Percentiles rank a stretch among this genome's conserved stretches.
phyloP scores from a whole-genome alignment of 2,113 vertebrate genomes.

The Heliornis fulica region DNA sequence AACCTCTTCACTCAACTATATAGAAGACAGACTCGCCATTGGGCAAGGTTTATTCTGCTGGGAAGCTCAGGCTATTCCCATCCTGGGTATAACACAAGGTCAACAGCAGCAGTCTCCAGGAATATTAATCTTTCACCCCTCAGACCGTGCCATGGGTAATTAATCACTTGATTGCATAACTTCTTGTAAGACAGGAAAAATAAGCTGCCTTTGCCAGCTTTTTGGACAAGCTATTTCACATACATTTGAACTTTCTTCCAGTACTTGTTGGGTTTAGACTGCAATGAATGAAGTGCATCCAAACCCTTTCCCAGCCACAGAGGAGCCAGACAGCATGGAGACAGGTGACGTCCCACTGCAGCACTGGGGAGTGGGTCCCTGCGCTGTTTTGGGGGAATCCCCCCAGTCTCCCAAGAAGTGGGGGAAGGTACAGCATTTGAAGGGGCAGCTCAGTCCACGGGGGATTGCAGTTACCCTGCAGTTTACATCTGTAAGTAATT shows the following conservation, averaged over 20 bases:
- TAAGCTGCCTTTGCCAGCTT: conserved; percentile 64
- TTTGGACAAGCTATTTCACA: conserved; percentile 63
- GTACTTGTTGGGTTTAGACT: conserved; percentile 56
- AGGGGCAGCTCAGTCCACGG: not conserved
- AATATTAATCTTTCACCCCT: conserved; percentile 71
- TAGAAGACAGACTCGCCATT: conserved; percentile 29
- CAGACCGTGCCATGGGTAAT: conserved; percentile 60
- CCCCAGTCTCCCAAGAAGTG: not conserved
- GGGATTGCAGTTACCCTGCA: not conserved
- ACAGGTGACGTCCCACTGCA: accelerated
- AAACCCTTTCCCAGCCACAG: not conserved
- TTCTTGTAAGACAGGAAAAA: conserved; percentile 73
- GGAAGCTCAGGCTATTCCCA: conserved; percentile 59
- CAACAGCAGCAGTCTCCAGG: conserved; percentile 67
- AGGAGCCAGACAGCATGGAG: conserved; percentile 32
- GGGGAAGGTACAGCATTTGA: not conserved
- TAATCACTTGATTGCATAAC: conserved; percentile 71
- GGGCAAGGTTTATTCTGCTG: conserved; percentile 54
- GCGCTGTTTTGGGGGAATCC: not conserved
- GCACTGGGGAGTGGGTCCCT: not conserved
- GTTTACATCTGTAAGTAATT: conserved; percentile 48
- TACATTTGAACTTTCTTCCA: conserved; percentile 71
- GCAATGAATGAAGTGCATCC: conserved; percentile 42
- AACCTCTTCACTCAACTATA: conserved; percentile 54
- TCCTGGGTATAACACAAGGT: conserved; percentile 59